A percentile compares a stretch with the other conserved stretches of the same genome.
These are phyloP conservation scores for Fistularia tabacaria DNA, from an alignment of 2,797 vertebrate genomes.

Conservation along the genomic window DNA sequence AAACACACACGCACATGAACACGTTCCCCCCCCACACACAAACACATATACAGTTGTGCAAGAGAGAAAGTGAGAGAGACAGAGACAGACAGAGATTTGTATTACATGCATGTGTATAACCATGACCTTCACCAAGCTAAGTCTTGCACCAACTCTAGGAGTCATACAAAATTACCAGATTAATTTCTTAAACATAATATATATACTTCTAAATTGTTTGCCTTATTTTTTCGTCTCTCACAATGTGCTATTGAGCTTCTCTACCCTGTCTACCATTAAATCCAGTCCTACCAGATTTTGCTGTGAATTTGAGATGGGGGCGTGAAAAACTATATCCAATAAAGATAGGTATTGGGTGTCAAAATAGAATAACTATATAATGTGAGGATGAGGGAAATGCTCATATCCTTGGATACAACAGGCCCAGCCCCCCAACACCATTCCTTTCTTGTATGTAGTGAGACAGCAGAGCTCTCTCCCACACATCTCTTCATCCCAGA, in stretches of 20 bases:
- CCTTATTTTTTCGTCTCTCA: too few relatives aligned
- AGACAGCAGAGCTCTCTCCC: constrained; percentile 84
- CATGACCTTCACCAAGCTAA: too few relatives aligned
- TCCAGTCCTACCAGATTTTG: constrained; percentile 51
- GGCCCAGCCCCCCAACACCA: constrained; percentile 33
- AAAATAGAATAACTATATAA: constrained; percentile 49
- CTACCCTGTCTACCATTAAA: constrained; percentile 27
- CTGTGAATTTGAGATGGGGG: constrained; percentile 30
- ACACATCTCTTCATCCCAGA: constrained; percentile 77
- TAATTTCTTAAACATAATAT: too few relatives aligned
- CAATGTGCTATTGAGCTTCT: neutral
- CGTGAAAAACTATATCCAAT: constrained; percentile 43
- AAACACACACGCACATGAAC: neutral
- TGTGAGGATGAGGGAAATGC: constrained; percentile 41
- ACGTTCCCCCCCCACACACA: neutral
- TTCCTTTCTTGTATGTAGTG: constrained; percentile 58
- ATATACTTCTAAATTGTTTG: too few relatives aligned
- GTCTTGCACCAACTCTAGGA: too few relatives aligned
- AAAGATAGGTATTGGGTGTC: too few relatives aligned
- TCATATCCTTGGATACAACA: constrained; percentile 30
- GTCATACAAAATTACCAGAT: too few relatives aligned
- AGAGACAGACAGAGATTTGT: neutral
- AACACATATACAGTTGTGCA: neutral
- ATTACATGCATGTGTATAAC: neutral
- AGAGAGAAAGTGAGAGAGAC: neutral